Conservation (phyloP, 2,113 vertebrate species). For the Elanus axillaris region DNA sequence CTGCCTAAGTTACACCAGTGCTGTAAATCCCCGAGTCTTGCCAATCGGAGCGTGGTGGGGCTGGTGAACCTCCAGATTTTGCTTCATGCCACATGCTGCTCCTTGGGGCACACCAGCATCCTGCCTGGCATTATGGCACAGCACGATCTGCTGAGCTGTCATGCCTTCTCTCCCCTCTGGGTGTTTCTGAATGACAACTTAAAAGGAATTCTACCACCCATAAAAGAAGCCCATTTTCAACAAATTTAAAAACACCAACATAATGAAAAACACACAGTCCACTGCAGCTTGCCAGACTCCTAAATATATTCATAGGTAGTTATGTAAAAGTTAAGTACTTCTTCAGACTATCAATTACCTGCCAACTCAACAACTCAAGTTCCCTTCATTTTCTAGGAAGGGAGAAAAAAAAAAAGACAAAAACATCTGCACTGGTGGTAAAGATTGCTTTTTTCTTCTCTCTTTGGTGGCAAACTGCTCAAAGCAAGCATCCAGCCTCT, state of each 20-base stretch:
- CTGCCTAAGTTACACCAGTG: neutral
- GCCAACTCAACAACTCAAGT: conserved; percentile 2
- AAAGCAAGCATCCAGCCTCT: neutral
- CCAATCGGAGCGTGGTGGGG: fast-evolving
- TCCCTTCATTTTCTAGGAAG: neutral
- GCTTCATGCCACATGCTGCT: neutral
- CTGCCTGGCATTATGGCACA: neutral
- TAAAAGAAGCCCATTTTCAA: neutral
- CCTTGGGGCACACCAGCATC: neutral
- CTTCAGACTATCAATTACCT: conserved; percentile 24
- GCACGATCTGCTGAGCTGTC: neutral
- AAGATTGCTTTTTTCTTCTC: neutral
- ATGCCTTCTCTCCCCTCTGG: neutral
- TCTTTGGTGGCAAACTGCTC: neutral
- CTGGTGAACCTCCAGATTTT: neutral
- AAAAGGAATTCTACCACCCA: neutral
- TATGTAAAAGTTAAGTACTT: conserved; percentile 26
- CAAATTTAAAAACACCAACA: neutral
- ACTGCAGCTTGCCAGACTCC: neutral
- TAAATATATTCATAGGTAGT: neutral
- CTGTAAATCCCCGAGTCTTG: neutral
- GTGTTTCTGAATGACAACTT: neutral
- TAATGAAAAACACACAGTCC: conserved; percentile 20
- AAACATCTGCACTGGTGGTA: neutral
- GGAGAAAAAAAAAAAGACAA: neutral